These are phyloP conservation scores for Lysiphlebus fabarum DNA, from an alignment of 1,140 invertebrate genomes.

Conservation along the genomic window DNA sequence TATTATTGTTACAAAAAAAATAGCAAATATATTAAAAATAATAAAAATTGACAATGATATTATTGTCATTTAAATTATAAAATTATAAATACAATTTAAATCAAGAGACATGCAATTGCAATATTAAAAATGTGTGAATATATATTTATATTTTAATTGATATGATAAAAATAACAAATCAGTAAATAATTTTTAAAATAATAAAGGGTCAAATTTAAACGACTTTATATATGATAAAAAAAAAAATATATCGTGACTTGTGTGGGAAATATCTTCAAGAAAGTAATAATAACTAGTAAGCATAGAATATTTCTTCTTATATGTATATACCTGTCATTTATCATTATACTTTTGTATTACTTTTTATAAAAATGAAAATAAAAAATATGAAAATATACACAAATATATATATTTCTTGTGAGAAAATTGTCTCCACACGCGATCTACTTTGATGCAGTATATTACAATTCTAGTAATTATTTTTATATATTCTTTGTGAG, in stretches of 20 bases:
- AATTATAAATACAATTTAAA: too few relatives aligned
- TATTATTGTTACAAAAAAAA: conserved; percentile 12
- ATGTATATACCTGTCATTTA: conserved; percentile 21
- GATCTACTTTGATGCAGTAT: not conserved
- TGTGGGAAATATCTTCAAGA: conserved; percentile 50
- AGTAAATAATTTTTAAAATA: not conserved
- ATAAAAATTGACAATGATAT: too few relatives aligned
- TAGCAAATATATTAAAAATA: not conserved
- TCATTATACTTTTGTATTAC: conserved; percentile 16
- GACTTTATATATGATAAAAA: conserved; percentile 48
- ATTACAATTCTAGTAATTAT: too few relatives aligned
- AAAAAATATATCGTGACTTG: conserved; percentile 55
- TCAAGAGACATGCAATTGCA: too few relatives aligned
- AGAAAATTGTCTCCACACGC: conserved; percentile 11
- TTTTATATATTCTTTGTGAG: too few relatives aligned
- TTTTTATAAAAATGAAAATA: not conserved
- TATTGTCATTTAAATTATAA: too few relatives aligned
- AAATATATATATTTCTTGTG: not conserved
- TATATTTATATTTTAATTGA: too few relatives aligned
- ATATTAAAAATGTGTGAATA: too few relatives aligned
- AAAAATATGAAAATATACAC: not conserved
- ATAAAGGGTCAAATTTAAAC: conserved; percentile 22
- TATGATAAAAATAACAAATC: too few relatives aligned
- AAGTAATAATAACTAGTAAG: conserved; percentile 33
- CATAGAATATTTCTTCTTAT: conserved; percentile 9